Percentiles rank a stretch among this genome's conserved stretches.
phyloP scores from a whole-genome alignment of 2,113 vertebrate genomes.

The Tachysurus vachellii region DNA sequence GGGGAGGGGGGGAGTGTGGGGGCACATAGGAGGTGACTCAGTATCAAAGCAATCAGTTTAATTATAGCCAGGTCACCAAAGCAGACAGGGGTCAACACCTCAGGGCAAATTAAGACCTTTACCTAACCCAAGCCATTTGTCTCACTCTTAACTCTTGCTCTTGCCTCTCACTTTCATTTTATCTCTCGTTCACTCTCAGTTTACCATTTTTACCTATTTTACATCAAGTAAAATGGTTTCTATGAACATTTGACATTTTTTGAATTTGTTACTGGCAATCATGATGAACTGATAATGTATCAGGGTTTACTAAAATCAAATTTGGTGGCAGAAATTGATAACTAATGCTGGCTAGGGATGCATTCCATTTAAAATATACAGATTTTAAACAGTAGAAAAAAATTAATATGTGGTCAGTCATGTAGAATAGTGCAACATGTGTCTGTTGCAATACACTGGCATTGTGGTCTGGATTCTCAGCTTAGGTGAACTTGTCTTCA shows the following conservation, averaged over 20 bases:
- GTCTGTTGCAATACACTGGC: too few relatives aligned
- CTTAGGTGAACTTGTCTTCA: too few relatives aligned
- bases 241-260: background rate
- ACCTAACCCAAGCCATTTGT: slow-evolving; percentile 32
- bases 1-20: background rate
- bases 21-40: slow-evolving; percentile 50
- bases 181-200: slow-evolving; percentile 10
- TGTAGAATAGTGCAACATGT: too few relatives aligned
- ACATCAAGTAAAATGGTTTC: background rate
- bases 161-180: slow-evolving; percentile 55
- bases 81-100: slow-evolving; percentile 58
- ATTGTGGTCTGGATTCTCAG: too few relatives aligned
- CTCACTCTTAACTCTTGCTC: slow-evolving; percentile 50
- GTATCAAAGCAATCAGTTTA: slow-evolving; percentile 68
- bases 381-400: background rate
- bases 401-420: too few relatives aligned
- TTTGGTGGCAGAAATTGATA: background rate
- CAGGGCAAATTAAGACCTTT: slow-evolving; percentile 62
- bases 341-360: background rate
- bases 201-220: background rate
- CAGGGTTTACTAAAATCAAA: background rate
- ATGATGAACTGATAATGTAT: background rate
- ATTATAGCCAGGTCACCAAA: slow-evolving; percentile 56
- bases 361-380: background rate
- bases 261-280: background rate